Conservation (phyloP, 2,888 invertebrate species). For the Erannis defoliaria region DNA sequence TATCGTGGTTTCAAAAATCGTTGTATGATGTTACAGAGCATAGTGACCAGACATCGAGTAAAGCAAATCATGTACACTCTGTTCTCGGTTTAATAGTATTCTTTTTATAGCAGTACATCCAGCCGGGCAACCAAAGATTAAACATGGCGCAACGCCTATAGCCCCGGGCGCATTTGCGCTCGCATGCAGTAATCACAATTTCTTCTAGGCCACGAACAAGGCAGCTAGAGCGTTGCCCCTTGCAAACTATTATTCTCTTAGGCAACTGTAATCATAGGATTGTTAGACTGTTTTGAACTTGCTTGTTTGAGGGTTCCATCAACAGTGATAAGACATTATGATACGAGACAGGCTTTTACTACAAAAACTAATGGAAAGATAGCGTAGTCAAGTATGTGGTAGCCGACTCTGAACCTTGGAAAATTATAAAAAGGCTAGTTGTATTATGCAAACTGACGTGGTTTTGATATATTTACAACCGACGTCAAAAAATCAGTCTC, state of each 20-base stretch:
- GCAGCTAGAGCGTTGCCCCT: constrained; percentile 14
- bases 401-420: no score
- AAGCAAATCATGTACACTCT: constrained; percentile 2
- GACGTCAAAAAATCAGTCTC: no score
- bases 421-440: no score
- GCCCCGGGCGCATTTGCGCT: constrained; percentile 21
- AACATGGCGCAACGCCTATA: constrained; percentile 28
- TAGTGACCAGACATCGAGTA: neutral
- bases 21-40: neutral
- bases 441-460: no score
- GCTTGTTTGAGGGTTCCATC: neutral
- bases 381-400: constrained; percentile 5
- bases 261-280: constrained; percentile 5
- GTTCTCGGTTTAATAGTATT: constrained; percentile 15
- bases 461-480: no score
- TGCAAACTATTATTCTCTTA: constrained; percentile 13
- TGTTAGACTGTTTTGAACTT: constrained; percentile 8
- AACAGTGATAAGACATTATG: constrained; percentile 8
- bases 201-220: constrained; percentile 23
- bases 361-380: constrained; percentile 25
- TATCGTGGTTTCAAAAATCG: no score
- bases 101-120: constrained; percentile 21
- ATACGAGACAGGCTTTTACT: constrained; percentile 24
- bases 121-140: constrained; percentile 19
- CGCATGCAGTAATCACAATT: constrained; percentile 27